These are phyloP conservation scores for Hippopotamyrus pictus DNA, from an alignment of 2,797 vertebrate genomes.

Conservation along the genomic window DNA sequence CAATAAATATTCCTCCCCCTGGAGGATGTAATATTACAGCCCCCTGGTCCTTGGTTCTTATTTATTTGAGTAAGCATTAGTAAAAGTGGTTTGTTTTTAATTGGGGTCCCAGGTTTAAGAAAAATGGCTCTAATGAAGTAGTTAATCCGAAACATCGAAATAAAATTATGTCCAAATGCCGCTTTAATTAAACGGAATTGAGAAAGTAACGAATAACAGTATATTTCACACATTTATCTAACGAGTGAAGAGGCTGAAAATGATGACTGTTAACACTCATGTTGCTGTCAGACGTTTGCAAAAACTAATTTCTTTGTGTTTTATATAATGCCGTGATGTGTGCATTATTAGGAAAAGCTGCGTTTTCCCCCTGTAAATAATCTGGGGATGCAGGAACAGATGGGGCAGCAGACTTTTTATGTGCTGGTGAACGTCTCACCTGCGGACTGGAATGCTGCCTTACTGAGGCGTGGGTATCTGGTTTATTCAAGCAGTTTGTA, in stretches of 20 bases:
- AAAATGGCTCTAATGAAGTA: neutral
- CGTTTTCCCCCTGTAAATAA: slow-evolving; percentile 29
- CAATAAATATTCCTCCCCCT: neutral
- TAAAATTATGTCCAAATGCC: neutral
- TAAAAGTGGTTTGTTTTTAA: neutral
- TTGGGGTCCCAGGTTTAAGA: neutral
- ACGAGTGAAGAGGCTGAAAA: neutral
- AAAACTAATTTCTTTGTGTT: neutral
- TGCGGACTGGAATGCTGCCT: slow-evolving; percentile 24
- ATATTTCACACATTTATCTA: neutral
- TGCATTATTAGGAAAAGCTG: slow-evolving; percentile 14
- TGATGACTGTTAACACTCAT: slow-evolving; percentile 45
- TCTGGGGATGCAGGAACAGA: slow-evolving; percentile 25
- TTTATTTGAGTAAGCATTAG: neutral
- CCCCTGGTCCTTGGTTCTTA: neutral
- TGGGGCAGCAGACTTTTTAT: slow-evolving; percentile 31
- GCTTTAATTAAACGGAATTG: neutral
- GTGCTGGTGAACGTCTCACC: slow-evolving; percentile 40
- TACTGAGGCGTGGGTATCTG: slow-evolving; percentile 13
- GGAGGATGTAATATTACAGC: neutral
- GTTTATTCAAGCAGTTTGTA: slow-evolving; percentile 29
- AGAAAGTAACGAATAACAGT: neutral
- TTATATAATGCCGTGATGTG: slow-evolving; percentile 25
- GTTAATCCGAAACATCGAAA: neutral
- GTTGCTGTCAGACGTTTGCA: slow-evolving; percentile 24